These are phyloP conservation scores for Drosophila kepulauana DNA, from an alignment of 1,140 invertebrate species.

Conservation along the genomic window DNA sequence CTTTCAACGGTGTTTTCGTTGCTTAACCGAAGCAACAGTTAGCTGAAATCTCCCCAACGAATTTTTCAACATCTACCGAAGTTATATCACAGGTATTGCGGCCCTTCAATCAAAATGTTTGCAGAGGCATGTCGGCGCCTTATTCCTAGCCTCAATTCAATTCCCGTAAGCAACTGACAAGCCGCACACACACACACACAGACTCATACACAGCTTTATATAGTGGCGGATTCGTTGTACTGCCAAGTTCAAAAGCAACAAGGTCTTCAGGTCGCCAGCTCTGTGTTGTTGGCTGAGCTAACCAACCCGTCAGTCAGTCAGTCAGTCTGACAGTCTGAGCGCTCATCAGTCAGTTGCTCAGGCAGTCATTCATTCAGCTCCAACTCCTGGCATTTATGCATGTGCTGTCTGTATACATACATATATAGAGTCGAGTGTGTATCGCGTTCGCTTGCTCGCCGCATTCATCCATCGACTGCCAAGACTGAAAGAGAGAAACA, in stretches of 20 bases:
- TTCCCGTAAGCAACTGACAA: constrained; percentile 28
- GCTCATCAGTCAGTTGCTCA: constrained; percentile 10
- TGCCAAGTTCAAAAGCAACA: constrained; percentile 53
- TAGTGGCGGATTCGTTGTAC: constrained; percentile 15
- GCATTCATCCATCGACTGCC: constrained; percentile 54
- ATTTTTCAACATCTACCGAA: not conserved
- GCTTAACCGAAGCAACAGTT: not conserved
- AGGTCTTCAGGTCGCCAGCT: constrained; percentile 37
- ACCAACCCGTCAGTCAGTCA: constrained; percentile 21
- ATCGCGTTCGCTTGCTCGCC: constrained; percentile 18
- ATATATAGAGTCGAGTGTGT: constrained; percentile 7
- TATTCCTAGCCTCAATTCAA: constrained; percentile 41
- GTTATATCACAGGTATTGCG: not conserved
- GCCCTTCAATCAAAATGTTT: constrained; percentile 39
- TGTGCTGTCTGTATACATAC: constrained; percentile 2
- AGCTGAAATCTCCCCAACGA: not conserved
- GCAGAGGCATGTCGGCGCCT: constrained; percentile 23
- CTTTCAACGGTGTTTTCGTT: not conserved
- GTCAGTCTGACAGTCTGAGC: constrained; percentile 11
- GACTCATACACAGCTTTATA: not conserved
- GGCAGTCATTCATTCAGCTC: constrained; percentile 30
- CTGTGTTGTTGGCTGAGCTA: constrained; percentile 8
- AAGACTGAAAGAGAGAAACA: constrained; percentile 26
- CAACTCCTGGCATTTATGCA: constrained; percentile 18
- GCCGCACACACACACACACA: constrained; percentile 8